Evolutionary conservation across 2,113 vertebrate genomes (phyloP), one percentile per base, ranked within the genome.

Genomic region (Empidonax alnorum): DNA sequence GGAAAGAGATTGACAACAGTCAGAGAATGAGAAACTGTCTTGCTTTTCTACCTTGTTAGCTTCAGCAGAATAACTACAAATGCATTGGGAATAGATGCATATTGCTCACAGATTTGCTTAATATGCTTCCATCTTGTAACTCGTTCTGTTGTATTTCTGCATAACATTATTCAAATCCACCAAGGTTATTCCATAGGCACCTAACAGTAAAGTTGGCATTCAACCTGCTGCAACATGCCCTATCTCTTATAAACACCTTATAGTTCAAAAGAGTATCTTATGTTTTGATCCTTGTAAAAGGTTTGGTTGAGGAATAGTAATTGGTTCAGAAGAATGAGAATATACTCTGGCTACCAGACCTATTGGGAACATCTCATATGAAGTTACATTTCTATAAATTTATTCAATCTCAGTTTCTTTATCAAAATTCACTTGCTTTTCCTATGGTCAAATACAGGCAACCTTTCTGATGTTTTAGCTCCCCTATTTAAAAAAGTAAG

Each of bases 171-270:
- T 84, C n/a, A 53, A 35, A 39, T 46, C 28, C 41, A 65, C 3
- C 1, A 1, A 16, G 22, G 20, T 37, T 73, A 33, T 46, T 87
- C 42, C 1, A 1, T 5, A 53, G 33, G 16, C 7, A 82, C 2
- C 33, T 59, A 44, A 65, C 8, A 33, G n/a, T 27, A 41, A n/a
- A 52, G 12, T 16, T 15, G 30, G 9, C 13, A 17, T 67, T 79
- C 42, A 18, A 21, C 14, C 4, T 17, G 14, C 62, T 53, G 9
- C 28, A 66, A 42, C 12, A 2, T 14, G 3, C 25, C 14, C 15
- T 66, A 2, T 7, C 25, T 28, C 37, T 56, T 56, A 62, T 5
- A 56, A 75, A 35, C 14, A 24, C 37, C 33, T 53, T 23, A 4
- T 5, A 79, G 37, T 39, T 67, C 28, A 35, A 30, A 18, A 55